Percentiles rank a stretch among this genome's conserved stretches.
phyloP scores from a whole-genome alignment of 1,140 invertebrate genomes.

The honey bee (Apis mellifera) region DNA sequence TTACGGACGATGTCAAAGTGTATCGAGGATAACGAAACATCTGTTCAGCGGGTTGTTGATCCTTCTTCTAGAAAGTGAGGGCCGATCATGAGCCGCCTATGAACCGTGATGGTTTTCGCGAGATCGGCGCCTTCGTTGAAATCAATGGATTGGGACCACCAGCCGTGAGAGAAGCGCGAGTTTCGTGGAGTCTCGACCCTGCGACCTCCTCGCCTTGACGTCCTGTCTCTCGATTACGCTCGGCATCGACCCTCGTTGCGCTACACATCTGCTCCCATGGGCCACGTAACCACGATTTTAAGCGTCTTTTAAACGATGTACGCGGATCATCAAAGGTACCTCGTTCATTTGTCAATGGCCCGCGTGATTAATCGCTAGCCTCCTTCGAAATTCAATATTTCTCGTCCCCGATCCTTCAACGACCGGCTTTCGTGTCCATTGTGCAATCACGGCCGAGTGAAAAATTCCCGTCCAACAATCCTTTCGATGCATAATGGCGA shows the following conservation, averaged over 20 bases:
- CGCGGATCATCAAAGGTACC: conserved; percentile 25
- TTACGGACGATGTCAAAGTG: conserved; percentile 22
- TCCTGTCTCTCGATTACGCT: conserved; percentile 53
- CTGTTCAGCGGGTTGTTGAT: conserved; percentile 21
- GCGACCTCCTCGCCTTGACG: conserved; percentile 62
- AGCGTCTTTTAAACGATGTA: conserved; percentile 32
- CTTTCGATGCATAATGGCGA: not conserved
- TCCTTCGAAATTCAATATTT: not conserved
- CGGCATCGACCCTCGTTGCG: conserved; percentile 23
- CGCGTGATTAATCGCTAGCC: conserved; percentile 18
- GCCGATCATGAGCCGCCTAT: conserved; percentile 17
- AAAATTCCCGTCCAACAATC: not conserved
- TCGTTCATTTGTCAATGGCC: conserved; percentile 31
- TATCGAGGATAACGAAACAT: conserved; percentile 42
- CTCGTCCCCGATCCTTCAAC: not conserved
- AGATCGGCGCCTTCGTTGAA: conserved; percentile 25
- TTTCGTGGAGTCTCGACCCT: conserved; percentile 50
- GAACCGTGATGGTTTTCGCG: conserved; percentile 37
- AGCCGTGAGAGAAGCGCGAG: conserved; percentile 57
- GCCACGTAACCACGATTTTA: conserved; percentile 38
- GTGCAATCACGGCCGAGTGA: not conserved
- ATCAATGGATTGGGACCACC: conserved; percentile 64
- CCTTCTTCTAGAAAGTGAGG: conserved; percentile 48
- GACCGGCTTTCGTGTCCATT: not conserved
- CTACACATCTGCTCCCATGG: conserved; percentile 29